Conservation (phyloP, 2,888 invertebrate species). For the Gandaritis pyraliata region DNA sequence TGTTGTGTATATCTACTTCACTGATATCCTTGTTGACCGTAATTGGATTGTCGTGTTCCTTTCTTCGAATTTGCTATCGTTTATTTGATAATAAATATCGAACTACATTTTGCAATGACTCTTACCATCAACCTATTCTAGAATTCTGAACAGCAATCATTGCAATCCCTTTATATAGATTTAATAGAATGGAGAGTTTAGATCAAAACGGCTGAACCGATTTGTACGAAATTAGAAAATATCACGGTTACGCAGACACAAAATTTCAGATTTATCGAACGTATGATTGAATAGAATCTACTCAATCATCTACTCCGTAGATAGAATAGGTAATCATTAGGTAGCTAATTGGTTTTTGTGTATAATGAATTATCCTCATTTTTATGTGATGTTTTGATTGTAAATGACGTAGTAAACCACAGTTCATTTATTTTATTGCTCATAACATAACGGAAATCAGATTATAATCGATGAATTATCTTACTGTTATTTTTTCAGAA, state of each 20-base stretch:
- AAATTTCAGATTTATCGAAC: no score
- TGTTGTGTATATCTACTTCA: neutral
- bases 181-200: no score
- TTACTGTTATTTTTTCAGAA: constrained; percentile 4
- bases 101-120: neutral
- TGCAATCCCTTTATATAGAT: no score
- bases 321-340: neutral
- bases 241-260: no score
- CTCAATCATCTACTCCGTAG: no score
- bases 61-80: constrained; percentile 34
- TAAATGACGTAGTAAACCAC: no score
- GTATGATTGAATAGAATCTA: no score
- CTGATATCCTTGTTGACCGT: constrained; percentile 31
- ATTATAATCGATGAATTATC: constrained; percentile 5
- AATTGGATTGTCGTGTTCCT: constrained; percentile 34
- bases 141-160: no score
- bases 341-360: neutral
- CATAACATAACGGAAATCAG: no score
- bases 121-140: neutral
- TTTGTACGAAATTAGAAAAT: no score
- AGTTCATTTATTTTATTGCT: neutral
- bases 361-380: neutral
- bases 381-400: neutral
- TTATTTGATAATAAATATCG: constrained; percentile 33
- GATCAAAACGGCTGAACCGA: no score